Percentiles rank a stretch among this genome's conserved stretches.
Evolutionary conservation across 2,797 vertebrate genomes (phyloP).

Genomic region (Xiphophorus birchmanni): DNA sequence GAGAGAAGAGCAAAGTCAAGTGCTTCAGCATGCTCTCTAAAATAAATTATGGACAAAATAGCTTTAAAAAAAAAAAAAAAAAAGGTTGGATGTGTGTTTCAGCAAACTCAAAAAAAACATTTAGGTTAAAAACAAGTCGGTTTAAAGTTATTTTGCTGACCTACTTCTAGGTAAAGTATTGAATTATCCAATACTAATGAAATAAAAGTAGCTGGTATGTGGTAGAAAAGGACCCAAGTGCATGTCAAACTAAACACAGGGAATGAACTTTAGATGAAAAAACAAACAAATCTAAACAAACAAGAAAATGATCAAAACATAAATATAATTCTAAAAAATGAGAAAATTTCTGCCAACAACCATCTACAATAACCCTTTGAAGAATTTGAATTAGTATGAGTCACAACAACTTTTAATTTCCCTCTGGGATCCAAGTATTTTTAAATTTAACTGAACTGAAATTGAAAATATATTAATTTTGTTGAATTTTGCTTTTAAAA

Average conservation of each 20-base stretch:
- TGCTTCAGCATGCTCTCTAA: not conserved
- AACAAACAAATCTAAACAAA: not conserved
- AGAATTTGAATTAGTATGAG: too few relatives aligned
- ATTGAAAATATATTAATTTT: not conserved
- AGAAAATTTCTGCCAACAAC: too few relatives aligned
- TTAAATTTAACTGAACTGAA: too few relatives aligned
- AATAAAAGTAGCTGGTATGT: not conserved
- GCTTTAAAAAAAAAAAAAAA: not conserved
- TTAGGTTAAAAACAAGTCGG: not conserved
- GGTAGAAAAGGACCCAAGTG: not conserved
- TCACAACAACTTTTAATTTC: too few relatives aligned
- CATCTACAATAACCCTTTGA: too few relatives aligned
- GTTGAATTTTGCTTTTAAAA: not conserved
- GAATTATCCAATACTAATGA: not conserved
- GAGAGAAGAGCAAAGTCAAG: not conserved
- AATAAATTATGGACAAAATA: not conserved
- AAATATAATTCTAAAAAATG: too few relatives aligned
- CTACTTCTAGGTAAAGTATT: not conserved
- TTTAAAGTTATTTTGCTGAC: not conserved
- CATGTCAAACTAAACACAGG: not conserved
- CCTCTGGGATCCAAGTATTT: too few relatives aligned
- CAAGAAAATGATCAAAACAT: not conserved
- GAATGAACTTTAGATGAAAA: not conserved
- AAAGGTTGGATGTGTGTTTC: not conserved
- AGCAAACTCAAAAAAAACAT: not conserved